phyloP scores from a whole-genome alignment of 2,113 vertebrate genomes.

The Bufo gargarizans region DNA sequence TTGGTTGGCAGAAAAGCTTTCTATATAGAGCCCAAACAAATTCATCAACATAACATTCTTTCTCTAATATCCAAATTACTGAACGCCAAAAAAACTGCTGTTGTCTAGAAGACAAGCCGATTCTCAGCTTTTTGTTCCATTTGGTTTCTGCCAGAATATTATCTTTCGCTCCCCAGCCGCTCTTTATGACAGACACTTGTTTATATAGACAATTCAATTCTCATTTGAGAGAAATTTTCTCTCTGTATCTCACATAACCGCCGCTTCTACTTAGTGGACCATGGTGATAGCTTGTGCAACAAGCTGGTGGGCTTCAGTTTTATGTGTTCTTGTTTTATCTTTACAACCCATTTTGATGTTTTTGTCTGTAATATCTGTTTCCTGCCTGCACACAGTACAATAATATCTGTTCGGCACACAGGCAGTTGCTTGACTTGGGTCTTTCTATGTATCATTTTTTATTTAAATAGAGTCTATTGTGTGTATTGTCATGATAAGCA shows the following conservation, averaged over 20 bases:
- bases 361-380: neutral
- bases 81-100: conserved; percentile 23
- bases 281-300: conserved; percentile 20
- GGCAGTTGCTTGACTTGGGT: neutral
- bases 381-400: neutral
- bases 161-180: conserved; percentile 56
- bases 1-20: conserved; percentile 46
- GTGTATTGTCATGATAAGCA: neutral
- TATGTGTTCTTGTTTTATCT: neutral
- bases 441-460: neutral
- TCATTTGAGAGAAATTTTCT: conserved; percentile 50
- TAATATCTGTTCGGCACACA: neutral
- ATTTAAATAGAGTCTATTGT: too few relatives aligned
- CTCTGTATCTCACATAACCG: conserved; percentile 30
- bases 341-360: conserved; percentile 4
- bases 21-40: conserved; percentile 32
- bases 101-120: neutral
- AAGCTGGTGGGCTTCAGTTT: conserved; percentile 10
- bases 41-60: conserved; percentile 43
- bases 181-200: conserved; percentile 54
- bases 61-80: conserved; percentile 19
- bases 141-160: conserved; percentile 58
- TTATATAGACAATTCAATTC: conserved; percentile 59
- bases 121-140: conserved; percentile 48
- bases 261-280: conserved; percentile 48